Evolutionary conservation across 2,113 vertebrate species (phyloP), one percentile per base, ranked within the genome.

Genomic region (Actenoides lindsayi): DNA sequence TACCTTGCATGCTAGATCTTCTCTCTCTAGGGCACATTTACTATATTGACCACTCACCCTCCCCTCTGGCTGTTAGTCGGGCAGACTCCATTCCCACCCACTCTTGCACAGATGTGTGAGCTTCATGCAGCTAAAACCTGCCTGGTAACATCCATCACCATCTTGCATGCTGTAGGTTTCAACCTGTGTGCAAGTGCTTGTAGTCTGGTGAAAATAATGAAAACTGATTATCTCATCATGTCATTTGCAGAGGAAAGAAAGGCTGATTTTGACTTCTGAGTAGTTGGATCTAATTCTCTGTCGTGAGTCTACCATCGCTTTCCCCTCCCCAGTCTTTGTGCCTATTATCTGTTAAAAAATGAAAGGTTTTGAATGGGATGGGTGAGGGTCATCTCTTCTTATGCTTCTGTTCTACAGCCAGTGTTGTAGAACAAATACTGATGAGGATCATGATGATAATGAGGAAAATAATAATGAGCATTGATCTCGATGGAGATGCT

Each of bases 381-480:
- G 57, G 46, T 3, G 2, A 91, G 95, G 96, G 95, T 96, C 96
- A 96, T 89, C 69, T 62, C 91, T 79, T 84, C 68, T 83, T 76
- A 60, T 1, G 6, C 62, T 91, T 84, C 69, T 4, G 21, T 94
- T 96, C 69, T 87, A 87, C 83, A 89, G 91, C 65, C 77, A 87
- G 69, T 31, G 89, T 91, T 89, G 95, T 94, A 96, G 94, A 96
- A 95, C 89, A 96, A 95, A 94, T 86, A 97, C 96, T 96, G 93
- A 96, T 95, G 89, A 89, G 96, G 75, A 94, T 95, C 89, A 94
- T 96, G 87, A 95, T 89, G 96, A 96, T 96, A 97, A 97, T 91
- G 94, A 97, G 91, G 84, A 84, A 96, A 97, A 96, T 96, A 95
- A 96, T 96, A 97, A 97, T 93, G 94, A 97, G 96, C 94, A 96